Percentiles rank a stretch among this genome's conserved stretches.
Conservation (phyloP, 2,888 invertebrate genomes). For the Eretmocerus hayati region DNA sequence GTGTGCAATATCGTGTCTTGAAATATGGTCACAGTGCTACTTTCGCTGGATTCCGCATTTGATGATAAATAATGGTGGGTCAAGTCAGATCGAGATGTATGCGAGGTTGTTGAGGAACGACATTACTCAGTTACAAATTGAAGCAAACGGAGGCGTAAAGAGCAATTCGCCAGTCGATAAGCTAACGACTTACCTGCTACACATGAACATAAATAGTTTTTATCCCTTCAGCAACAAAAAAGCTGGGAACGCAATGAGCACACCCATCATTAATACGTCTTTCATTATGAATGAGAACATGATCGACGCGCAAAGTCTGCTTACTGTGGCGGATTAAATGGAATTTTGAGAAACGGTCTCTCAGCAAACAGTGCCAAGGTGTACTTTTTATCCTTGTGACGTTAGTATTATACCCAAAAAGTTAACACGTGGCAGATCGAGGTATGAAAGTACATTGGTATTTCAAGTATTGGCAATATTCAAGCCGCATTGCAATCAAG, state of each 20-base stretch:
- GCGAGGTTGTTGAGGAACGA: slow-evolving; percentile 49
- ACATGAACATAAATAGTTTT: slow-evolving; percentile 43
- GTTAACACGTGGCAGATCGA: no score
- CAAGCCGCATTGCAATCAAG: no score
- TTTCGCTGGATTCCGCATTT: slow-evolving; percentile 81
- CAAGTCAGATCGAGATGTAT: slow-evolving; percentile 54
- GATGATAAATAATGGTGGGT: slow-evolving; percentile 67
- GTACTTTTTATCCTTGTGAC: no score
- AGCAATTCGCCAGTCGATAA: slow-evolving; percentile 32
- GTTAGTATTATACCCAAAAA: no score
- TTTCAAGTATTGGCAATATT: no score
- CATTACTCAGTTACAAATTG: slow-evolving; percentile 46
- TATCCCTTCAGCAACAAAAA: slow-evolving; percentile 43
- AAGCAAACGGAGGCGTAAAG: slow-evolving; percentile 29
- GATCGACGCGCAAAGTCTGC: slow-evolving; percentile 62
- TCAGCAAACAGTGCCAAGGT: no score
- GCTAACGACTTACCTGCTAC: slow-evolving; percentile 35
- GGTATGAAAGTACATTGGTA: no score
- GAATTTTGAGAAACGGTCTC: no score
- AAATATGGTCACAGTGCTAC: slow-evolving; percentile 84
- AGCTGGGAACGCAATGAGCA: slow-evolving; percentile 35
- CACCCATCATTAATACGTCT: slow-evolving; percentile 52
- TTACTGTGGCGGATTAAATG: slow-evolving; percentile 62
- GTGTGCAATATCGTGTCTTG: slow-evolving; percentile 53
- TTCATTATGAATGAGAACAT: slow-evolving; percentile 58